These are phyloP conservation scores for Cataglyphis albicans DNA, from an alignment of 2,888 invertebrate species.

Conservation along the genomic window DNA sequence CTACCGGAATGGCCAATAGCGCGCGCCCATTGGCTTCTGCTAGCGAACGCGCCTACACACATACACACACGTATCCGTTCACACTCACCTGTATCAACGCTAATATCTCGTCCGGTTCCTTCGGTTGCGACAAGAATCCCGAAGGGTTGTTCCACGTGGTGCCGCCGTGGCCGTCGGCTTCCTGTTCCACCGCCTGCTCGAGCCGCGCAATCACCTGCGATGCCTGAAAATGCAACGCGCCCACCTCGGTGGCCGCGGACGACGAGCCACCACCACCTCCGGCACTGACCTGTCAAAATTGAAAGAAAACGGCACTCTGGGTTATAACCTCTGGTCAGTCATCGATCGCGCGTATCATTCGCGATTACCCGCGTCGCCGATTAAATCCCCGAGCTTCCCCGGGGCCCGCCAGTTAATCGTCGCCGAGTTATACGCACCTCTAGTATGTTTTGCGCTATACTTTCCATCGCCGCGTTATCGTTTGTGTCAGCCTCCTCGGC, in stretches of 20 bases:
- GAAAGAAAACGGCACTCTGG: constrained; percentile 16
- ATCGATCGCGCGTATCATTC: constrained; percentile 32
- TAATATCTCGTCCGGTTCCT: constrained; percentile 87
- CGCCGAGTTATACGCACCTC: constrained; percentile 79
- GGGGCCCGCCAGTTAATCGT: constrained; percentile 52
- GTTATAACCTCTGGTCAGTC: neutral
- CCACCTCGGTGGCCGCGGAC: constrained; percentile 78
- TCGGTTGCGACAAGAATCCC: constrained; percentile 88
- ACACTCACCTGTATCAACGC: constrained; percentile 85
- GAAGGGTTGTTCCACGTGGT: constrained; percentile 87
- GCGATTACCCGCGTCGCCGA: constrained; percentile 19
- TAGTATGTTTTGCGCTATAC: constrained; percentile 78
- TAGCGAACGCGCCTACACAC: constrained; percentile 9
- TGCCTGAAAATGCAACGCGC: constrained; percentile 89
- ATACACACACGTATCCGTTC: neutral
- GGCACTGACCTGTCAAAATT: constrained; percentile 84
- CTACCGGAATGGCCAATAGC: constrained; percentile 52
- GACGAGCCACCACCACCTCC: constrained; percentile 61
- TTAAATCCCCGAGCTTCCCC: constrained; percentile 18
- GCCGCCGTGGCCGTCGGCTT: constrained; percentile 84
- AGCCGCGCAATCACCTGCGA: constrained; percentile 91
- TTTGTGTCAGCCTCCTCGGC: constrained; percentile 83
- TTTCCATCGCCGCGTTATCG: constrained; percentile 83
- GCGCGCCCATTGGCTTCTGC: constrained; percentile 63
- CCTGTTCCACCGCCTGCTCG: constrained; percentile 88